These are phyloP conservation scores for Sesamia inferens DNA, from an alignment of 2,888 invertebrate genomes.

Conservation along the genomic window DNA sequence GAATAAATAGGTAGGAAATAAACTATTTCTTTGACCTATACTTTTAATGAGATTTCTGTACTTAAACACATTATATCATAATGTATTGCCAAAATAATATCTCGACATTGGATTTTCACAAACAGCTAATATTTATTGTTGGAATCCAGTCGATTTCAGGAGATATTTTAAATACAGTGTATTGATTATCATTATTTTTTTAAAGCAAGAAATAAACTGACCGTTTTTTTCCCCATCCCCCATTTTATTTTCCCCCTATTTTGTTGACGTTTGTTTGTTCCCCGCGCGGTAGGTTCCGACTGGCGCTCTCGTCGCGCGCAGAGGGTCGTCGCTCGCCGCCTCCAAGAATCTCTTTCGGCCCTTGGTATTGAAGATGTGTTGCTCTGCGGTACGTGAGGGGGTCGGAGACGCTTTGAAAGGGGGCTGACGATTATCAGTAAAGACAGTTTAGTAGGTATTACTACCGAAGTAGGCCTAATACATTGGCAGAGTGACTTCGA, in stretches of 20 bases:
- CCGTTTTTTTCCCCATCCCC: slow-evolving; percentile 21
- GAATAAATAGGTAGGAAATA: slow-evolving; percentile 13
- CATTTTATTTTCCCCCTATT: slow-evolving; percentile 51
- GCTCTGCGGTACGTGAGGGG: slow-evolving; percentile 66
- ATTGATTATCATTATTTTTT: neutral
- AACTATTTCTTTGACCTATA: slow-evolving; percentile 10
- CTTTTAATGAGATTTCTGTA: neutral
- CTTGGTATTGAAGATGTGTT: slow-evolving; percentile 83
- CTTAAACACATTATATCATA: neutral
- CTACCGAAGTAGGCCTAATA: neutral
- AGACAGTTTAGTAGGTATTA: neutral
- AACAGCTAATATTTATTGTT: neutral
- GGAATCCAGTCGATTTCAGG: neutral
- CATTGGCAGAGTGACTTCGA: neutral
- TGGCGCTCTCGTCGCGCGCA: slow-evolving; percentile 81
- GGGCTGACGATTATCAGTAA: slow-evolving; percentile 41
- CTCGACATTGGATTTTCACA: neutral
- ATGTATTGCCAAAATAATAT: neutral
- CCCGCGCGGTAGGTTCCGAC: slow-evolving; percentile 80
- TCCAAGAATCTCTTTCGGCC: slow-evolving; percentile 89
- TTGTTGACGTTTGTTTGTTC: slow-evolving; percentile 63
- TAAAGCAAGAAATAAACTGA: slow-evolving; percentile 16
- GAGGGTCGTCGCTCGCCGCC: slow-evolving; percentile 82
- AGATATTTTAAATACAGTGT: neutral
- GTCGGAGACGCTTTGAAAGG: slow-evolving; percentile 20